A percentile compares a stretch with the other conserved stretches of the same genome.
These are phyloP conservation scores for Haliaeetus leucogaster DNA, from an alignment of 2,113 vertebrate species.

Conservation along the genomic window DNA sequence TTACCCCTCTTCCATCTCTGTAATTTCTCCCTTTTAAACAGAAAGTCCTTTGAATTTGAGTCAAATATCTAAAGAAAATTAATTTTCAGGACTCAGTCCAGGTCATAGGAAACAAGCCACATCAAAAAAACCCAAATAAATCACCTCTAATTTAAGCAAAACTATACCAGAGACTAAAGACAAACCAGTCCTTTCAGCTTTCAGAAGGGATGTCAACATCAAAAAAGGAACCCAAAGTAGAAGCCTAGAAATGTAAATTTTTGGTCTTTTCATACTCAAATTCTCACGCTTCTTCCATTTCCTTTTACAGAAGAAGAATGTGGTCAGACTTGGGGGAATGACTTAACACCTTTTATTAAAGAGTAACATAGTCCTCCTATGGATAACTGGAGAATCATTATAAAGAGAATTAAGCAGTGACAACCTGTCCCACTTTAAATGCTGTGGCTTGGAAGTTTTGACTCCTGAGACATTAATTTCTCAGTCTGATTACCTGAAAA, in stretches of 20 bases:
- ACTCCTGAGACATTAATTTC: neutral
- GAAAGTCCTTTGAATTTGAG: neutral
- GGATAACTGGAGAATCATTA: neutral
- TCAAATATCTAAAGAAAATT: constrained; percentile 1
- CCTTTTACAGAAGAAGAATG: constrained; percentile 10
- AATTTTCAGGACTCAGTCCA: neutral
- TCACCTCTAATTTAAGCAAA: constrained; percentile 42
- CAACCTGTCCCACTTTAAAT: neutral
- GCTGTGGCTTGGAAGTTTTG: neutral
- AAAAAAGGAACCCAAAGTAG: neutral
- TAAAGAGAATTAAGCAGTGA: neutral
- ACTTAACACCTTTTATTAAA: constrained; percentile 15
- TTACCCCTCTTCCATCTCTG: neutral
- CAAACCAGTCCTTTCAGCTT: constrained; percentile 47
- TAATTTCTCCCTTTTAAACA: neutral
- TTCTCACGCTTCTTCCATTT: constrained; percentile 8
- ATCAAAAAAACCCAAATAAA: constrained; percentile 13
- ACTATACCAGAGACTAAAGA: constrained; percentile 1
- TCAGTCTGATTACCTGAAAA: neutral
- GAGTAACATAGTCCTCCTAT: neutral
- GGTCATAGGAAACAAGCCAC: constrained; percentile 31
- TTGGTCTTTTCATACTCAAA: constrained; percentile 27
- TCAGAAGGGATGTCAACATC: constrained; percentile 15
- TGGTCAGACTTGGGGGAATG: neutral
- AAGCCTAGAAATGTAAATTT: constrained; percentile 36